These are phyloP conservation scores for Branchellion lobata DNA, from an alignment of 2,888 invertebrate species.

Conservation along the genomic window DNA sequence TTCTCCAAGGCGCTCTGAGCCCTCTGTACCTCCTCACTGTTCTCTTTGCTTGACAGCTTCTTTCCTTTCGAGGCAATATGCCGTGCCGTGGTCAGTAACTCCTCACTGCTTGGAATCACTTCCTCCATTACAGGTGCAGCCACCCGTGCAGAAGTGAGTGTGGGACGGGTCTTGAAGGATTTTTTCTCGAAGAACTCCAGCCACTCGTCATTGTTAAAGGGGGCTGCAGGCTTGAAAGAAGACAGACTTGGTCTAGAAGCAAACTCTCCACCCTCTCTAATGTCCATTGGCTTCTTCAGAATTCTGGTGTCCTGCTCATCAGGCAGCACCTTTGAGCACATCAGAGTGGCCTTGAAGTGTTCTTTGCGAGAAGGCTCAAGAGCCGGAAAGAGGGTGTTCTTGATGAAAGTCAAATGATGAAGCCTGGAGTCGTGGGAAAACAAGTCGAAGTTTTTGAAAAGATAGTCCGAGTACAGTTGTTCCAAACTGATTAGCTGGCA, in stretches of 20 bases:
- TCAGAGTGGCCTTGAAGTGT: slow-evolving; percentile 45
- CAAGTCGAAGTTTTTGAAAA: slow-evolving; percentile 52
- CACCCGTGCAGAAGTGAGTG: not conserved
- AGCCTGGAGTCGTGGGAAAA: slow-evolving; percentile 48
- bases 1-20: slow-evolving; percentile 32
- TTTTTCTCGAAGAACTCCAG: slow-evolving; percentile 50
- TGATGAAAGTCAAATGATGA: slow-evolving; percentile 51
- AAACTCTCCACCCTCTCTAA: slow-evolving; percentile 40
- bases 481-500: slow-evolving; percentile 48
- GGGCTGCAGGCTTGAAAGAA: slow-evolving; percentile 51
- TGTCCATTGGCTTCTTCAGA: slow-evolving; percentile 44
- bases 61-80: slow-evolving; percentile 49
- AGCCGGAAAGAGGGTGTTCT: slow-evolving; percentile 50
- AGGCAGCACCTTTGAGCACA: slow-evolving; percentile 49
- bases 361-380: slow-evolving; percentile 49
- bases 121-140: too few relatives aligned
- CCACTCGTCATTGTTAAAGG: slow-evolving; percentile 52
- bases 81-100: slow-evolving; percentile 51
- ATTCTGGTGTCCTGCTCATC: slow-evolving; percentile 45
- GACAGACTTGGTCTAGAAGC: not conserved
- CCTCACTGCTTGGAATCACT: slow-evolving; percentile 48
- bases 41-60: not conserved
- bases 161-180: not conserved
- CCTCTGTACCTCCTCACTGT: not conserved
- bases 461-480: slow-evolving; percentile 51